Evolutionary conservation across 1,140 invertebrate genomes (phyloP).

Genomic region (Campoletis sonorensis): DNA sequence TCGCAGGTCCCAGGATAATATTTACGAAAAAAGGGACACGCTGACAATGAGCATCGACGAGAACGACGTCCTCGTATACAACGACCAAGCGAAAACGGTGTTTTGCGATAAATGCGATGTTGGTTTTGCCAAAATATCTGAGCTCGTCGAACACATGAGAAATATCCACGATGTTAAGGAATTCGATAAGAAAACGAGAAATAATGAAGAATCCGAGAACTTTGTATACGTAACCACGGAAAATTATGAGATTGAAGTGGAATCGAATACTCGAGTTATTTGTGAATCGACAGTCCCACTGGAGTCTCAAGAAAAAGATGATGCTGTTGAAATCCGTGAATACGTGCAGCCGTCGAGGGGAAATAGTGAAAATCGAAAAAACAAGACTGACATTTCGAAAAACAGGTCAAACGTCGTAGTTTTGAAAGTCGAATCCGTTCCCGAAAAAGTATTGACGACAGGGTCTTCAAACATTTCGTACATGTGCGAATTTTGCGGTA

Average conservation of each 20-base stretch:
- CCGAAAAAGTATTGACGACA: too few species aligned
- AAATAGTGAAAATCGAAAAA: too few species aligned
- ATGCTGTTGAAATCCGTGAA: too few species aligned
- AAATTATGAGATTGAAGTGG: neutral
- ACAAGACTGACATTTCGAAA: too few species aligned
- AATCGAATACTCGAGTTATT: too few species aligned
- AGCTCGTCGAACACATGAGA: constrained; percentile 26
- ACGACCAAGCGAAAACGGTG: neutral
- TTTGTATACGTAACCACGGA: neutral
- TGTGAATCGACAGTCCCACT: too few species aligned
- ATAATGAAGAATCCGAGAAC: neutral
- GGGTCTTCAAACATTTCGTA: neutral
- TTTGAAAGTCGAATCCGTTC: too few species aligned
- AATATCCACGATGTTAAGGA: neutral
- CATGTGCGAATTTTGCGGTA: constrained; percentile 41
- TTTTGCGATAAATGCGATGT: constrained; percentile 2
- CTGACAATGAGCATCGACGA: neutral
- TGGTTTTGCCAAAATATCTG: constrained; percentile 3
- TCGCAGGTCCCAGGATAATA: constrained; percentile 1
- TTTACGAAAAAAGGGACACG: neutral
- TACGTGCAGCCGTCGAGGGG: too few species aligned
- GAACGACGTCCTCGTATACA: neutral
- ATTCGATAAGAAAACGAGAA: too few species aligned
- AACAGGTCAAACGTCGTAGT: too few species aligned
- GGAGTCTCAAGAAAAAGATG: too few species aligned